phyloP scores from a whole-genome alignment of 2,888 invertebrate genomes.

The Eupithecia dodoneata region DNA sequence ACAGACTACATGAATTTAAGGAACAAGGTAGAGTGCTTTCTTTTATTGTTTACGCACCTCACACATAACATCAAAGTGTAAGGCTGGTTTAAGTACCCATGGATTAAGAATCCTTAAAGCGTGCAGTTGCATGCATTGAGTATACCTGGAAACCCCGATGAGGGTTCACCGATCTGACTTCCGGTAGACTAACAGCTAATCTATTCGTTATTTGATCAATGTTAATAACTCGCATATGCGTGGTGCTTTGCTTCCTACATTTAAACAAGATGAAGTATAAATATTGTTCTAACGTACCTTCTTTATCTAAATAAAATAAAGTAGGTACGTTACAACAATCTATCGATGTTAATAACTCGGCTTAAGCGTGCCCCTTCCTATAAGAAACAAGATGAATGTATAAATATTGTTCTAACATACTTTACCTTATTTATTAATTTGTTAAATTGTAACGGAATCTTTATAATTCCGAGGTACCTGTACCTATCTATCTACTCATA shows the following conservation, averaged over 20 bases:
- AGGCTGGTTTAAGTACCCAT: background rate
- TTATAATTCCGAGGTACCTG: background rate
- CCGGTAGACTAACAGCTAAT: slow-evolving; percentile 26
- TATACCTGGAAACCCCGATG: slow-evolving; percentile 17
- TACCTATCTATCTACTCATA: no score
- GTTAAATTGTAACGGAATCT: background rate
- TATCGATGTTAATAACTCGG: slow-evolving; percentile 16
- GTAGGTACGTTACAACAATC: no score
- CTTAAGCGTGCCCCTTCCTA: background rate
- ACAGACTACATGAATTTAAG: slow-evolving; percentile 73
- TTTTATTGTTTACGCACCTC: background rate
- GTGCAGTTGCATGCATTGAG: slow-evolving; percentile 5
- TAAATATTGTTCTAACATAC: background rate
- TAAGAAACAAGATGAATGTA: background rate
- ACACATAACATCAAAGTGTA: background rate
- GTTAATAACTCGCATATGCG: slow-evolving; percentile 16
- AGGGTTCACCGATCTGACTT: slow-evolving; percentile 33
- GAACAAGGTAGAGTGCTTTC: slow-evolving; percentile 62
- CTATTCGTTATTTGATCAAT: slow-evolving; percentile 20
- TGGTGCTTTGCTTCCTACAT: background rate
- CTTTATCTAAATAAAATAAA: no score
- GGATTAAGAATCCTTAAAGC: background rate
- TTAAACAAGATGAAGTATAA: background rate
- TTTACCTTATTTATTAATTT: background rate
- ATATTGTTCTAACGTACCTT: background rate